Evolutionary conservation across 2,797 vertebrate species (phyloP), one percentile per base, ranked within the genome.

Genomic region (Okamejei kenojei): DNA sequence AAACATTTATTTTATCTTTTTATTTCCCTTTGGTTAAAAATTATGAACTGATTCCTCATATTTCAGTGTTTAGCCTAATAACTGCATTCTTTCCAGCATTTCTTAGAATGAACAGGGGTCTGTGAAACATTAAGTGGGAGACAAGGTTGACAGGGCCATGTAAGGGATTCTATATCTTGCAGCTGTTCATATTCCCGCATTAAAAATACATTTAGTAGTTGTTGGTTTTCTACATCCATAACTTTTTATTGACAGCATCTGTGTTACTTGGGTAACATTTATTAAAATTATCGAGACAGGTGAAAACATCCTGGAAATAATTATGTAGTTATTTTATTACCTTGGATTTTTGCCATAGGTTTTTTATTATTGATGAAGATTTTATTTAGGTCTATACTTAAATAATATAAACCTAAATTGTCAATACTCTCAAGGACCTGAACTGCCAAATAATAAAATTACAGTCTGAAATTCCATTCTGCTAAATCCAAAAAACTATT

Each of bases 41-140:
- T 63, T n/a, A 68, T 68, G 9, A 90, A 68, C 63, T 68, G 19
- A 63, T 32, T 35, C 32, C 61, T 90, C 29, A n/a, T 65, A 65
- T 90, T 29, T 86, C 65, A 9, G 61, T 35, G 2, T 35, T 88
- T 32, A n/a, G 84, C 35, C 21, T 88, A 61, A 65, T 88, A 63
- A 65, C 6, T 63, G 63, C 65, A 65, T n/a, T 63, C 26, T 45
- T 54, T 19, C 80, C 9, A 81, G 80, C 29, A 88, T 11, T 88
- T 88, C 61, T 88, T 88, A 86, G 58, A 68, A 88, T 88, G 38
- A 19, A 81, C 79, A 88, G n/a, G 84, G n/a, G 35, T 3, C 7
- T 88, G 7, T 15, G 32, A 68, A 68, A 17, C 29, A 88, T n/a
- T 26, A 26, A 26, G 7, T 26, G 58, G n/a, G 23, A 19, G 79